Percentiles rank a stretch among this genome's conserved stretches.
Conservation (phyloP, 2,888 invertebrate species). For the Xiphydria camelus region DNA sequence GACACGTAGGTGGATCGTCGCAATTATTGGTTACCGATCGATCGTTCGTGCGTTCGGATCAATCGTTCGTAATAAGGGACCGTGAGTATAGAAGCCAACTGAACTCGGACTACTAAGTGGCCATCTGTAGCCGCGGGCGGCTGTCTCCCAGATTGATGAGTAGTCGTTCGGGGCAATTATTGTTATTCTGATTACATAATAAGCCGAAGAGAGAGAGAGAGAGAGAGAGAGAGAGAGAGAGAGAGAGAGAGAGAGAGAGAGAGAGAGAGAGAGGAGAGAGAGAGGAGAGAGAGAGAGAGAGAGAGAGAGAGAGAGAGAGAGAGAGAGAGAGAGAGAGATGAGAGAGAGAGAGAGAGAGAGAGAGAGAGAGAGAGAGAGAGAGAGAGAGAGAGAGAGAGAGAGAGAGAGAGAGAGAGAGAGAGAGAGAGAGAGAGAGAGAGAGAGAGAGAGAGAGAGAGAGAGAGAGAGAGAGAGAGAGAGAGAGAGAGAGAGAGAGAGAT, state of each 20-base stretch:
- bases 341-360: too few relatives aligned
- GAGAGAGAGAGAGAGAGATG: slow-evolving; percentile 4
- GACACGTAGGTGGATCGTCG: too few relatives aligned
- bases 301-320: slow-evolving; percentile 15
- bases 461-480: slow-evolving; percentile 6
- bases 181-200: slow-evolving; percentile 53
- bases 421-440: not conserved
- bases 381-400: slow-evolving; percentile 11
- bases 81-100: too few relatives aligned
- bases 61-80: too few relatives aligned
- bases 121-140: slow-evolving; percentile 33
- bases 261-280: slow-evolving; percentile 18
- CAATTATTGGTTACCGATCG: too few relatives aligned
- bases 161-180: slow-evolving; percentile 51
- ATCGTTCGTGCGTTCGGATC: too few relatives aligned
- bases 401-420: slow-evolving; percentile 9
- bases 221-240: too few relatives aligned
- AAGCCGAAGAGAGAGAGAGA: too few relatives aligned
- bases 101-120: slow-evolving; percentile 9
- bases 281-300: slow-evolving; percentile 17
- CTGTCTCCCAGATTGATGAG: slow-evolving; percentile 51
- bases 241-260: slow-evolving; percentile 6
- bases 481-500: slow-evolving; percentile 10
- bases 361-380: slow-evolving; percentile 10
- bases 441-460: not conserved